Percentiles rank a stretch among this genome's conserved stretches.
Evolutionary conservation across 1,140 invertebrate species (phyloP).

Genomic region (Choristoneura fumiferana): DNA sequence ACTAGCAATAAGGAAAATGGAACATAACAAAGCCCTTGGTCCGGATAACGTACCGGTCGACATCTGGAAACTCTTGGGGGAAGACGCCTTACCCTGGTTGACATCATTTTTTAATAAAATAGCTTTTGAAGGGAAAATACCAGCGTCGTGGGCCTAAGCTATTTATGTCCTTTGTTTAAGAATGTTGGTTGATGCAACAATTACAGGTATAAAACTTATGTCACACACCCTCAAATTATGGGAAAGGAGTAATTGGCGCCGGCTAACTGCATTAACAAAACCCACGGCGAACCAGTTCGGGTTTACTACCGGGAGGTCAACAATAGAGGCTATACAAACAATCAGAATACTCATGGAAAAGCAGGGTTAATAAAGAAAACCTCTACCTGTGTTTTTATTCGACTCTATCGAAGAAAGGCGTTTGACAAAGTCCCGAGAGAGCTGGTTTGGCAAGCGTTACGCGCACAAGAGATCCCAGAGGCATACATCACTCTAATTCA

Average conservation of each 20-base stretch:
- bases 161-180: background rate
- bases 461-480: too few species aligned
- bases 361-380: background rate
- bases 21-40: too few species aligned
- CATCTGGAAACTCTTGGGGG: too few species aligned
- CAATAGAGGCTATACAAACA: background rate
- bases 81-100: too few species aligned
- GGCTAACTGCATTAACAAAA: background rate
- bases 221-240: conserved; percentile 3
- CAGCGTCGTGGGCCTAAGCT: background rate
- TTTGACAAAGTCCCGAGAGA: background rate
- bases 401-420: background rate
- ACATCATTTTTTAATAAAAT: background rate
- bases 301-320: background rate
- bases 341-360: background rate
- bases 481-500: too few species aligned
- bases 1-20: too few species aligned
- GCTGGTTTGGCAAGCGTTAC: too few species aligned
- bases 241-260: background rate
- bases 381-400: background rate
- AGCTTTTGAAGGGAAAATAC: background rate
- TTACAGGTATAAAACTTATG: background rate
- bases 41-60: too few species aligned
- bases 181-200: background rate
- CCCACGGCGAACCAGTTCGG: background rate